Evolutionary conservation across 2,888 invertebrate species (phyloP), one percentile per base, ranked within the genome.

Genomic region (Tuta absoluta): DNA sequence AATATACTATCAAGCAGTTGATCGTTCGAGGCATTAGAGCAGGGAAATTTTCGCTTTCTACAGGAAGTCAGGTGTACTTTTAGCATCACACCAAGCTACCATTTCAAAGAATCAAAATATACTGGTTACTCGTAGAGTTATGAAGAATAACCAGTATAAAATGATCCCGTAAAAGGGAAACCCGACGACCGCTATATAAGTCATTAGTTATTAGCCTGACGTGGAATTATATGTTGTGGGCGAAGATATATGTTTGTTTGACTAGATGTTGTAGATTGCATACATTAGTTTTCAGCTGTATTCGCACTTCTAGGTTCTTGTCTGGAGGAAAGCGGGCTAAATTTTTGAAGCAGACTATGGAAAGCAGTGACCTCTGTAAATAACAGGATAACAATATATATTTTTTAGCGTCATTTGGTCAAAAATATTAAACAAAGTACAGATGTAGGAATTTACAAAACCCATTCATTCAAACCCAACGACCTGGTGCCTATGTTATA

Each of bases 31-130:
- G 68, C 67, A 68, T 72, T 63, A 68, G 65, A 65, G 61, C 59
- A 64, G 70, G 65, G 70, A 71, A 66, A 63, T 62, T 64, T 65
- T 71, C 65, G 70, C 80, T 82, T 83, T 84, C 81, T 72, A 76
- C 74, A 75, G 75, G 78, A 81, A 79, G 59, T 61, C 64, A 24
- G 66, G 19, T 56, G 63, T 63, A 64, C 38, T 38, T 65, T 67
- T 68, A 62, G 10, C 1, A 33, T 5, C 33, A 33, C 33, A 8
- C 10, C 33, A 33, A 33, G 8, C 8, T 8, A 33, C 33, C 33
- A n/a, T 10, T 4, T 5, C 5, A 28, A 8, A 33, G 33, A 10
- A 33, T 8, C 33, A 33, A 33, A 10, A 33, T 33, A 33, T 8
- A 33, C 33, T 33, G 33, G 33, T 33, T 33, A 8, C 33, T 33